phyloP scores from a whole-genome alignment of 2,888 invertebrate species.

The Monopis laevigella region DNA sequence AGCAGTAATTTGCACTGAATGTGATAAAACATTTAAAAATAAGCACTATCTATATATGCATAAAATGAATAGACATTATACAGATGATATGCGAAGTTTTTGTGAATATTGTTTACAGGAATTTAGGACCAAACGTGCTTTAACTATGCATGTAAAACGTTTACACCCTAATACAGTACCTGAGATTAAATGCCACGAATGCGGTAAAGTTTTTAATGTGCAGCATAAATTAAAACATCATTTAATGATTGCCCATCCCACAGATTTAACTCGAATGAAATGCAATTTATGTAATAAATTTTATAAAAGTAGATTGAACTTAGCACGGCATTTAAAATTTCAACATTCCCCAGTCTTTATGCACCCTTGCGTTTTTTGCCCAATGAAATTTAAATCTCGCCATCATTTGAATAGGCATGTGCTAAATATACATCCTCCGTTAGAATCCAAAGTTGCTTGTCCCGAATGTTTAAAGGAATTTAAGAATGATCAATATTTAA shows the following conservation, averaged over 20 bases:
- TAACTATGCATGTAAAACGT: conserved; percentile 51
- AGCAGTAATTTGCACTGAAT: conserved; percentile 46
- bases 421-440: conserved; percentile 51
- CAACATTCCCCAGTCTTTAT: conserved; percentile 47
- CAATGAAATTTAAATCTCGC: conserved; percentile 52
- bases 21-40: conserved; percentile 55
- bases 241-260: conserved; percentile 38
- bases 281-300: conserved; percentile 48
- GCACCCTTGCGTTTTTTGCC: conserved; percentile 53
- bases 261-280: conserved; percentile 42
- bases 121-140: conserved; percentile 43
- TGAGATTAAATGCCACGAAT: conserved; percentile 48
- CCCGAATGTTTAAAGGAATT: conserved; percentile 56
- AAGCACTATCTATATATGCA: conserved; percentile 61
- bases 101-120: conserved; percentile 56
- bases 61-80: conserved; percentile 59
- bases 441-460: conserved; percentile 54
- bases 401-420: conserved; percentile 59
- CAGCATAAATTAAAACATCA: conserved; percentile 53
- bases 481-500: conserved; percentile 55
- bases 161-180: conserved; percentile 49
- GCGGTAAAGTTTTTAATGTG: conserved; percentile 46
- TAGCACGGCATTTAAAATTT: conserved; percentile 46
- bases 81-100: conserved; percentile 47
- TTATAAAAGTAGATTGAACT: conserved; percentile 45